phyloP scores from a whole-genome alignment of 2,888 invertebrate genomes.

The Cosmorhoe ocellata region DNA sequence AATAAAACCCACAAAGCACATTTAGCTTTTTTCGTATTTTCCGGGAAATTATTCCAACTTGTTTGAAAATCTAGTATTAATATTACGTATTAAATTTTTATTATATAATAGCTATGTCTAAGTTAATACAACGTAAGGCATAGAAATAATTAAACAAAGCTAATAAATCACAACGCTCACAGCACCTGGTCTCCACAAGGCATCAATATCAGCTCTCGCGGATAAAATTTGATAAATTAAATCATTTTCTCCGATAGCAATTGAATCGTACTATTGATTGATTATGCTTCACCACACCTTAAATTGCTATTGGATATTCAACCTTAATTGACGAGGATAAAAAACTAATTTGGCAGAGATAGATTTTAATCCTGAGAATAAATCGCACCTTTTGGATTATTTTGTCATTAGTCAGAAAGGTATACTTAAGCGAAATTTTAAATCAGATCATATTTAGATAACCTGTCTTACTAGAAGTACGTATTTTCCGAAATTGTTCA shows the following conservation, averaged over 20 bases:
- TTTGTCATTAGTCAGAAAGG: background rate
- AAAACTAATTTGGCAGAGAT: slow-evolving; percentile 6
- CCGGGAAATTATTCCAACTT: no score
- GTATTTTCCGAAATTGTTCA: no score
- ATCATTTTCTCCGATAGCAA: slow-evolving; percentile 49
- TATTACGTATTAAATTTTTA: no score
- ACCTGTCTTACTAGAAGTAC: no score
- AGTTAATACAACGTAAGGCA: no score
- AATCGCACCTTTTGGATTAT: slow-evolving; percentile 33
- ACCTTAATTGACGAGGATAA: slow-evolving; percentile 26
- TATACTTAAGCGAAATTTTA: no score
- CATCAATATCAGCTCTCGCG: slow-evolving; percentile 40
- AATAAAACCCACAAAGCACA: no score
- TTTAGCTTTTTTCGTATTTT: no score
- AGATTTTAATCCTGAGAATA: slow-evolving; percentile 2
- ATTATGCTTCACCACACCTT: slow-evolving; percentile 37
- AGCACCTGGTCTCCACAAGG: slow-evolving; percentile 40
- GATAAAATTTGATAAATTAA: slow-evolving; percentile 56
- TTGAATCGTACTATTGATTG: slow-evolving; percentile 49
- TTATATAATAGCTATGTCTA: no score
- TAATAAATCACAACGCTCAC: slow-evolving; percentile 37
- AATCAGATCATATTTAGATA: no score
- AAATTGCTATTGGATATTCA: slow-evolving; percentile 24
- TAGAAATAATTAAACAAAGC: no score
- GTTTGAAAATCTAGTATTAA: no score